Conservation (phyloP, 2,888 invertebrate genomes). For the Eucriotettix oculatus region DNA sequence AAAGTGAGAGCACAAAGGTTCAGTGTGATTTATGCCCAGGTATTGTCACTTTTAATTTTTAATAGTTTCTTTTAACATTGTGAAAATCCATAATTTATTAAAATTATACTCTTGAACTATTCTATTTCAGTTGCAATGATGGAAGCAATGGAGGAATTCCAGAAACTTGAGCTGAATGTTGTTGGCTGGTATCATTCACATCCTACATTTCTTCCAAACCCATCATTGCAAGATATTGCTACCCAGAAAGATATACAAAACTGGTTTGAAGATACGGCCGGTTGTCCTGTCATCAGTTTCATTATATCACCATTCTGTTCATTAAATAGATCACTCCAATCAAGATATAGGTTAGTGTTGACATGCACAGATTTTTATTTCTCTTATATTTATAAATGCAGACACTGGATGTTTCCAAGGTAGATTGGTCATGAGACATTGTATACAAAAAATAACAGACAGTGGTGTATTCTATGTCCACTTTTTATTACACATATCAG, state of each 20-base stretch:
- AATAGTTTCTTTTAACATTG: not conserved
- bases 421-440: too few species aligned
- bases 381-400: not conserved
- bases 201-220: slow-evolving; percentile 50
- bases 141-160: slow-evolving; percentile 38
- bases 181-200: slow-evolving; percentile 69
- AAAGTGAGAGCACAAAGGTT: slow-evolving; percentile 43
- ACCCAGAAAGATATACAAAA: slow-evolving; percentile 45
- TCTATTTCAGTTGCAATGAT: slow-evolving; percentile 37
- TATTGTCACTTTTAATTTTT: slow-evolving; percentile 17
- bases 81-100: not conserved
- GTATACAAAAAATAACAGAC: too few species aligned
- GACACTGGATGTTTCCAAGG: not conserved
- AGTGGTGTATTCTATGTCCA: too few species aligned
- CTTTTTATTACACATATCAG: not conserved
- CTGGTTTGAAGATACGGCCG: slow-evolving; percentile 31
- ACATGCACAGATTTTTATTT: not conserved
- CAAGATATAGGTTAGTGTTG: slow-evolving; percentile 29
- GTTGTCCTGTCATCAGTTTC: slow-evolving; percentile 42
- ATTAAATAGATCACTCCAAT: slow-evolving; percentile 31
- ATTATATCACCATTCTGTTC: slow-evolving; percentile 48
- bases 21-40: slow-evolving; percentile 69
- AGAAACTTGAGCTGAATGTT: slow-evolving; percentile 29
- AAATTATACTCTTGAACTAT: too few species aligned
- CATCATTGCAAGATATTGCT: slow-evolving; percentile 49